These are phyloP conservation scores for Isoperla grammatica DNA, from an alignment of 2,888 invertebrate species.

Conservation along the genomic window DNA sequence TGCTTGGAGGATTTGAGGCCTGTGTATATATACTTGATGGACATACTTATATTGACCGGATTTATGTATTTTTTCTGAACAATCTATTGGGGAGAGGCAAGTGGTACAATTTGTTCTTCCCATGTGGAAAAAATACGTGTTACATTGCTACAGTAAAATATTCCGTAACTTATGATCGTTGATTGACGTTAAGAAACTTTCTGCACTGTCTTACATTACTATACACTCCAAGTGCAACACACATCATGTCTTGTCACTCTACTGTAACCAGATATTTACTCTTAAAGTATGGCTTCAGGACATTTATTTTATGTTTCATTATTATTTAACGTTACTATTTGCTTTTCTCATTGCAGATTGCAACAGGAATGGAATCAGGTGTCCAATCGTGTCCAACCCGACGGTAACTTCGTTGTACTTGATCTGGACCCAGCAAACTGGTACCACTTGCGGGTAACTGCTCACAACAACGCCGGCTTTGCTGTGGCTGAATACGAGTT, in stretches of 20 bases:
- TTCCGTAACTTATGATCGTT: too few species aligned
- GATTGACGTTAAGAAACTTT: too few species aligned
- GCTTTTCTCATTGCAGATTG: conserved; percentile 49
- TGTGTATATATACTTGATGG: not conserved
- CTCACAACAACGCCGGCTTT: conserved; percentile 93
- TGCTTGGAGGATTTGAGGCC: not conserved
- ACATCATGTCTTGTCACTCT: too few species aligned
- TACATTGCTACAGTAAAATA: too few species aligned
- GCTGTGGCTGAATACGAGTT: conserved; percentile 94
- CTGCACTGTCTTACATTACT: too few species aligned
- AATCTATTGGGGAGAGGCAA: too few species aligned
- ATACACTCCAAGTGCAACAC: too few species aligned
- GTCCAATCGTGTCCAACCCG: conserved; percentile 86
- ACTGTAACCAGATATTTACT: too few species aligned
- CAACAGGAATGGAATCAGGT: conserved; percentile 91
- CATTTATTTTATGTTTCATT: too few species aligned
- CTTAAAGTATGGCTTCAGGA: too few species aligned
- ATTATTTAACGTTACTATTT: conserved; percentile 1
- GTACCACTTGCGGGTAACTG: conserved; percentile 87
- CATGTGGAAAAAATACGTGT: too few species aligned
- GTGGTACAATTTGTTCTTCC: too few species aligned
- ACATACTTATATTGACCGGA: not conserved
- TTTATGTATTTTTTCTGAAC: conserved; percentile 9
- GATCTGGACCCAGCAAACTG: conserved; percentile 91
- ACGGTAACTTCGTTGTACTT: conserved; percentile 83